phyloP scores from a whole-genome alignment of 2,113 vertebrate species.

The Phocoena sinus region DNA sequence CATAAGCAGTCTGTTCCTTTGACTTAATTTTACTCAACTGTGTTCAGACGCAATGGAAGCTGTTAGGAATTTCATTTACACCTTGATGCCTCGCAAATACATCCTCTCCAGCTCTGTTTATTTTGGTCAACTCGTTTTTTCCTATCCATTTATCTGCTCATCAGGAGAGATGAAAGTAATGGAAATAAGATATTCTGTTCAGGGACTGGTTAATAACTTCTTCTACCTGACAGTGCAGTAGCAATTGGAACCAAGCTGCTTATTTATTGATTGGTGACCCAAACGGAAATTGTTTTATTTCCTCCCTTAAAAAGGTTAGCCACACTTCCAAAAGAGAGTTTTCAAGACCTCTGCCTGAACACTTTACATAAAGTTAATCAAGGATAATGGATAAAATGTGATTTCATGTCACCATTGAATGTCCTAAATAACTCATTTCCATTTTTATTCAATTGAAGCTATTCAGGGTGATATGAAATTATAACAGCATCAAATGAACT shows the following conservation, averaged over 20 bases:
- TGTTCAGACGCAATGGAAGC: neutral
- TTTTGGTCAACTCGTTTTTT: constrained; percentile 45
- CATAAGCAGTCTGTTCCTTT: neutral
- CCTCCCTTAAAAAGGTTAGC: neutral
- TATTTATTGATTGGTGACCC: neutral
- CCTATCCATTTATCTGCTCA: constrained; percentile 37
- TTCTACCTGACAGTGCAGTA: neutral
- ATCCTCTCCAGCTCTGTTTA: neutral
- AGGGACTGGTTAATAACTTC: constrained; percentile 30
- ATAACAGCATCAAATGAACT: neutral
- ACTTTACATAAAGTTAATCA: constrained; percentile 24
- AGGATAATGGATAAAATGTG: neutral
- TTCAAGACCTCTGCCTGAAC: neutral
- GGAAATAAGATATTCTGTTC: constrained; percentile 32
- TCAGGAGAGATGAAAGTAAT: constrained; percentile 42
- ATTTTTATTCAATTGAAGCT: neutral
- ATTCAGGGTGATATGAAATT: neutral
- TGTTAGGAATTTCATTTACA: constrained; percentile 52
- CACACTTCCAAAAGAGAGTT: neutral
- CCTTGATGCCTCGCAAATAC: neutral
- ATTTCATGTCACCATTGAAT: neutral
- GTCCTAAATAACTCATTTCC: neutral
- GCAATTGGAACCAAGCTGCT: constrained; percentile 30
- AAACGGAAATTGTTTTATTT: constrained; percentile 11
- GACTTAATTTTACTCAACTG: neutral